phyloP scores from a whole-genome alignment of 2,888 invertebrate genomes.

The Xestia xanthographa region DNA sequence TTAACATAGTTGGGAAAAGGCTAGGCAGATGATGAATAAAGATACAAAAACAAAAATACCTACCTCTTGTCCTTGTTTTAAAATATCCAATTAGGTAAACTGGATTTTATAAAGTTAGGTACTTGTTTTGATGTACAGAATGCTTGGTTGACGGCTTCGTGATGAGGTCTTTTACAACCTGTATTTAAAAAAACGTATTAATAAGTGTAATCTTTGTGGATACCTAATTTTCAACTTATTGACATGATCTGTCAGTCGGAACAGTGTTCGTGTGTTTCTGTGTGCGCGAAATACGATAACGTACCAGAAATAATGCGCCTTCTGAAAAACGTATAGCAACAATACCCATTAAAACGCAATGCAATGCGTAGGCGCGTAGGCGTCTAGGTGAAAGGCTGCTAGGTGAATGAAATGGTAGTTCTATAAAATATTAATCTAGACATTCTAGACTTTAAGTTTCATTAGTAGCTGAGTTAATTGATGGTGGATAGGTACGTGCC shows the following conservation, averaged over 20 bases:
- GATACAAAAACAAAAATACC: background rate
- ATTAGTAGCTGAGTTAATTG: background rate
- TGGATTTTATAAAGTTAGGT: too few relatives aligned
- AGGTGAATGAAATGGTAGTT: background rate
- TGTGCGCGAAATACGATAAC: background rate
- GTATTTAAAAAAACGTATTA: too few relatives aligned
- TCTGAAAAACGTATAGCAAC: background rate
- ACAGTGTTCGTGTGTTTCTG: background rate
- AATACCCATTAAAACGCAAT: background rate
- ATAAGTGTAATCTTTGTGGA: too few relatives aligned
- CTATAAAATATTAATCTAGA: background rate
- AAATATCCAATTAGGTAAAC: background rate
- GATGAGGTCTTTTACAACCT: too few relatives aligned
- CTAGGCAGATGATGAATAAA: too few relatives aligned
- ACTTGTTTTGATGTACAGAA: too few relatives aligned
- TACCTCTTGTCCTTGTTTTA: background rate
- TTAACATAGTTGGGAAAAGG: too few relatives aligned
- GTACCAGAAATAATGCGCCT: slow-evolving; percentile 9
- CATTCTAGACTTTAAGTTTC: background rate
- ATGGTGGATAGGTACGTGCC: background rate
- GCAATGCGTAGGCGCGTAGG: background rate
- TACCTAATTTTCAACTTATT: background rate
- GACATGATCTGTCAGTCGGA: too few relatives aligned
- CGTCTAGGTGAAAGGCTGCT: too few relatives aligned
- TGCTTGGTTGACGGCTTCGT: too few relatives aligned